These are phyloP conservation scores for Dendroctonus valens DNA, from an alignment of 1,140 invertebrate species.

Conservation along the genomic window DNA sequence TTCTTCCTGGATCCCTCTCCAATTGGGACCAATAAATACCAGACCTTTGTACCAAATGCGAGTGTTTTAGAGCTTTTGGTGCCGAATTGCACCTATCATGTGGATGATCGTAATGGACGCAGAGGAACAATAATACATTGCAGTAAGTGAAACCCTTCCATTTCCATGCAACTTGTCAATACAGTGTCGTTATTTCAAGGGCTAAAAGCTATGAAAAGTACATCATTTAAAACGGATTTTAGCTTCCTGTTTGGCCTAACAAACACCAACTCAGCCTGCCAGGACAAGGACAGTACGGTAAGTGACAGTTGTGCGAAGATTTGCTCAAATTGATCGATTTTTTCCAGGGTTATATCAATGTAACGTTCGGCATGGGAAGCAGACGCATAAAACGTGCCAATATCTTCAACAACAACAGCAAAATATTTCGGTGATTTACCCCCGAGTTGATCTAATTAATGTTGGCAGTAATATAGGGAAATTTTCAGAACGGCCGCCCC, in stretches of 20 bases:
- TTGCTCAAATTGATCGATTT: neutral
- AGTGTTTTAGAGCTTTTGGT: neutral
- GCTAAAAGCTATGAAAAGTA: neutral
- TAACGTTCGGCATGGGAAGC: neutral
- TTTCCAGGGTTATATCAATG: slow-evolving; percentile 9
- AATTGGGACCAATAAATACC: neutral
- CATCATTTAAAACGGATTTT: neutral
- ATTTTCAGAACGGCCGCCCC: slow-evolving; percentile 48
- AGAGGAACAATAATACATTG: slow-evolving; percentile 13
- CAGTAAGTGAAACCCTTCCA: neutral
- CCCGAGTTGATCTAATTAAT: neutral
- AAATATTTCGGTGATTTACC: slow-evolving; percentile 13
- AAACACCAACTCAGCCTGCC: slow-evolving; percentile 1
- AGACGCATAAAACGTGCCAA: slow-evolving; percentile 5
- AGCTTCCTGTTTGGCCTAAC: neutral
- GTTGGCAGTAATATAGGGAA: neutral
- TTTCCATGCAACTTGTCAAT: neutral
- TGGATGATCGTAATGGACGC: neutral
- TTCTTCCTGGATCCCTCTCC: slow-evolving; percentile 3
- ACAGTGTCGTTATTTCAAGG: slow-evolving; percentile 2
- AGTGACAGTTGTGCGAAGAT: neutral
- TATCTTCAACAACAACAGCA: slow-evolving; percentile 8
- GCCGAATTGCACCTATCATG: neutral
- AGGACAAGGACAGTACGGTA: neutral
- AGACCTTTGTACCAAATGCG: neutral